Conservation (phyloP, 64 coral and sea anemone species). For the Hydrozoanthus tunicans region DNA sequence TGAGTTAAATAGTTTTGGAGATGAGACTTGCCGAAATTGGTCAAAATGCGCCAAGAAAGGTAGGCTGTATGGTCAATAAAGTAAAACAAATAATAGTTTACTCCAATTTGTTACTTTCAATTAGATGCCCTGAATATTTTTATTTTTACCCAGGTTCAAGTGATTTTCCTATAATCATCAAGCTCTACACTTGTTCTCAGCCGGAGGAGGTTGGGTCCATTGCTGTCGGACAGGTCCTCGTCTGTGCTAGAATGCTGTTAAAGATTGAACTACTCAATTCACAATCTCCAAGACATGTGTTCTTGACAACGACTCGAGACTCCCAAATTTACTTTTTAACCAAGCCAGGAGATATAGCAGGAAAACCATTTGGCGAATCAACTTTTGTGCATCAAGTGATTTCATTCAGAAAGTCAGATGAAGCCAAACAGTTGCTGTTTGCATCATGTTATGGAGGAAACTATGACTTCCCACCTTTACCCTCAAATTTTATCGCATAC, state of each 20-base stretch:
- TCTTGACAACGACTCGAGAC: constrained; percentile 63
- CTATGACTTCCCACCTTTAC: constrained; percentile 62
- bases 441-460: constrained; percentile 45
- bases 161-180: constrained; percentile 63
- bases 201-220: constrained; percentile 52
- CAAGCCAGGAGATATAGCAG: constrained; percentile 33
- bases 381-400: constrained; percentile 21
- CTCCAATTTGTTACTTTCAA: too few relatives aligned
- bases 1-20: too few relatives aligned
- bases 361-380: constrained; percentile 43
- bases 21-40: too few relatives aligned
- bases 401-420: constrained; percentile 51
- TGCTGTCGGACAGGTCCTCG: constrained; percentile 33
- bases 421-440: constrained; percentile 58
- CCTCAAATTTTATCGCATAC: constrained; percentile 48
- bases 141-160: constrained; percentile 37
- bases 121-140: not conserved
- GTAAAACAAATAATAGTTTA: too few relatives aligned
- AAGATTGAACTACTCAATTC: constrained; percentile 45
- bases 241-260: constrained; percentile 74
- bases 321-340: constrained; percentile 53
- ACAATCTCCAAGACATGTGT: constrained; percentile 3
- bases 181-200: constrained; percentile 66
- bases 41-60: too few relatives aligned
- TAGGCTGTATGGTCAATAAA: too few relatives aligned